Conservation (phyloP, 2,113 vertebrate species). For the Stegostoma tigrinum region DNA sequence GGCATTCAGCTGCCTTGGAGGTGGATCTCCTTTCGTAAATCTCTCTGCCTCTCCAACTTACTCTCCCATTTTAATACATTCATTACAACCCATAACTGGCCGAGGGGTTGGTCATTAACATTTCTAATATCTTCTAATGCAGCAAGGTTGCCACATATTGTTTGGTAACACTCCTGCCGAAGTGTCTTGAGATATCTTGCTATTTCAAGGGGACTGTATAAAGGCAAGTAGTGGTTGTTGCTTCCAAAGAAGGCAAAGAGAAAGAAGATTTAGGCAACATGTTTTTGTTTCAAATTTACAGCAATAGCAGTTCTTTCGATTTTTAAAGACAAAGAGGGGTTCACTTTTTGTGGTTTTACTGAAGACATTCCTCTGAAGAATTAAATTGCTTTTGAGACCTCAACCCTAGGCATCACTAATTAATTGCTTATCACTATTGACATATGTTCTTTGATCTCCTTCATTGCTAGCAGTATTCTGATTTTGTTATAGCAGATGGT, state of each 20-base stretch:
- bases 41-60: not conserved
- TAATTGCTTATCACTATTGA: conserved; percentile 17
- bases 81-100: no score
- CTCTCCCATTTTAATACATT: not conserved
- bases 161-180: not conserved
- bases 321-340: not conserved
- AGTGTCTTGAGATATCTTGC: not conserved
- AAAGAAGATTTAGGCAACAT: no score
- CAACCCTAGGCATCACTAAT: not conserved
- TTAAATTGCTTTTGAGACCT: not conserved
- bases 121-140: not conserved
- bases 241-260: not conserved
- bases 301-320: no score
- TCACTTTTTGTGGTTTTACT: not conserved
- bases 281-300: no score
- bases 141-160: not conserved
- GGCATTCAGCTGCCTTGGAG: not conserved
- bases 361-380: not conserved
- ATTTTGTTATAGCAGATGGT: not conserved
- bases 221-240: not conserved
- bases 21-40: not conserved
- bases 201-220: not conserved
- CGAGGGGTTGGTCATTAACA: no score
- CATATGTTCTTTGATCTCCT: not conserved
- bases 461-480: not conserved